Evolutionary conservation across 1,140 invertebrate genomes (phyloP), one percentile per base, ranked within the genome.

Genomic region (Mycetomoellerius zeteki): DNA sequence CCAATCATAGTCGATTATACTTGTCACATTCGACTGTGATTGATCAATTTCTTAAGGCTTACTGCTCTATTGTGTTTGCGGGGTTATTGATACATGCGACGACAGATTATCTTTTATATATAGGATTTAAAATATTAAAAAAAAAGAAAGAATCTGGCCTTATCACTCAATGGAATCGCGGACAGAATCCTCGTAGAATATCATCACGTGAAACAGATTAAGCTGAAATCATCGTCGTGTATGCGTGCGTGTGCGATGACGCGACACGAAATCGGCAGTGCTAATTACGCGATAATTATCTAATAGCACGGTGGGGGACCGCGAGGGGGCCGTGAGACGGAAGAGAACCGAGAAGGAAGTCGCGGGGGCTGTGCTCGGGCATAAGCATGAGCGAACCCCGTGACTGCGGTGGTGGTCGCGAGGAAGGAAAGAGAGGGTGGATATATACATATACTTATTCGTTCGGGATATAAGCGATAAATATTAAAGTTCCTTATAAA

Each of bases 401-500:
- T 86, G 87, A 86, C 82, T 81, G 37, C 60, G 86, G 76, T 67
- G 87, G 58, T 33, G 76, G 69, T 50, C 81, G 56, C 77, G 50
- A 69, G 76, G 33, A 37, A 80, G 85, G 65, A 87, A 89, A 91
- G 89, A 92, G 91, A 89, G 86, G 89, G 89, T 91, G 91, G 87
- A 92, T 93, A 92, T 91, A 92, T 86, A 47, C 77, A 80, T 69
- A 86, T 73, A 71, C 71, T 90, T 86, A 90, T 90, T 90, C 89
- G 85, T 67, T 81, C 86, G 80, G 47, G 88, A 93, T 94, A 94
- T 90, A 84, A 92, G 93, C 93, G 94, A 94, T 94, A 94, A 94
- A 94, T 93, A 93, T 93, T 93, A 93, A 94, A 93, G 92, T 95
- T 95, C 93, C 87, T 93, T 94, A 94, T 94, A 94, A 94, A 94